A percentile compares a stretch with the other conserved stretches of the same genome.
Evolutionary conservation across 1,140 invertebrate species (phyloP).

Genomic region (Sycobia sp.): DNA sequence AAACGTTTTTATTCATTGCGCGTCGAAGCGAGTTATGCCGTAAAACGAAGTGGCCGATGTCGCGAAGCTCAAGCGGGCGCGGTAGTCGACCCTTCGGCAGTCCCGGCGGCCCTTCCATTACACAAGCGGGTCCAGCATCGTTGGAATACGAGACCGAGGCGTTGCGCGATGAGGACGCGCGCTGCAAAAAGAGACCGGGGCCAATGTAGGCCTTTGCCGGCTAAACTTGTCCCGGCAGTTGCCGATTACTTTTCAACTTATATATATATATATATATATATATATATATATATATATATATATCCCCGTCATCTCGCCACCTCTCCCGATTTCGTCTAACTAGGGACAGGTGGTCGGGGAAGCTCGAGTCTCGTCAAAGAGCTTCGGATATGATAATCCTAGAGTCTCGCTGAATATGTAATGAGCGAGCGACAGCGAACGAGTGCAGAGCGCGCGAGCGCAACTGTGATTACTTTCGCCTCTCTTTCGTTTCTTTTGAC

Average conservation of each 20-base stretch:
- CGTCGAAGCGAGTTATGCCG: conserved; percentile 53
- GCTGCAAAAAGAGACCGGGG: not conserved
- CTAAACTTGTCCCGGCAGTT: conserved; percentile 9
- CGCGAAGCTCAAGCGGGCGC: not conserved
- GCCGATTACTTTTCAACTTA: conserved; percentile 43
- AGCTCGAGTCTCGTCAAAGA: conserved; percentile 49
- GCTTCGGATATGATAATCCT: conserved; percentile 57
- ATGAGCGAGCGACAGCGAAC: conserved; percentile 46
- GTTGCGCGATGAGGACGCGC: not conserved
- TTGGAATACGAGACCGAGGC: not conserved
- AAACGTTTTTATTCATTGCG: conserved; percentile 64
- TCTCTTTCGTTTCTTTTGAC: not conserved
- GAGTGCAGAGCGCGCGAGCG: conserved; percentile 42
- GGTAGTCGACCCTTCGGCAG: not conserved
- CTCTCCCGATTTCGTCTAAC: too few species aligned
- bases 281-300: too few species aligned
- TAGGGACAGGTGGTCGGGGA: too few species aligned
- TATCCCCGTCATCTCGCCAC: too few species aligned
- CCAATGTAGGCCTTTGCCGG: not conserved
- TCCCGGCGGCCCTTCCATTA: conserved; percentile 2
- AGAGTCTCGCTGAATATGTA: conserved; percentile 57
- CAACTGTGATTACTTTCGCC: conserved; percentile 49
- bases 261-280: too few species aligned
- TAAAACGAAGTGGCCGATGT: conserved; percentile 7
- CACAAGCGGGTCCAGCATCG: not conserved